Conservation (phyloP, 2,888 invertebrate genomes). For the Melipona beecheii region DNA sequence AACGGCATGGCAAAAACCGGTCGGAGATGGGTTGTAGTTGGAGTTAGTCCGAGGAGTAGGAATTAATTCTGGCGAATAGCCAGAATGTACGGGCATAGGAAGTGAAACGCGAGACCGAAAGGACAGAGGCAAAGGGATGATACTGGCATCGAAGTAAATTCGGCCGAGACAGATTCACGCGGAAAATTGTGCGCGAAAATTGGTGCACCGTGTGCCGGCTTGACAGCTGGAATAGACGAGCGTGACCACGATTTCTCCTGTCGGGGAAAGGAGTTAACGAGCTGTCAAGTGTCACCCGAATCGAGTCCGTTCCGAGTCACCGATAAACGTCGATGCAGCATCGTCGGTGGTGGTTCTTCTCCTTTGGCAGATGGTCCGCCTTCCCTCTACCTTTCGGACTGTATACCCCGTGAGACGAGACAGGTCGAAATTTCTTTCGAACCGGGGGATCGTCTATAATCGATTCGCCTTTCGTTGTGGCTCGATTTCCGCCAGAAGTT, state of each 20-base stretch:
- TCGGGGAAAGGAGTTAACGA: conserved; percentile 72
- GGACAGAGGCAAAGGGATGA: conserved; percentile 7
- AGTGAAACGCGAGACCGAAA: conserved; percentile 34
- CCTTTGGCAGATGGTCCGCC: conserved; percentile 17
- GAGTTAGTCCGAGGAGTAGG: conserved; percentile 53
- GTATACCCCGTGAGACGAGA: background rate
- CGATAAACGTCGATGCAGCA: conserved; percentile 54
- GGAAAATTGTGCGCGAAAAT: conserved; percentile 61
- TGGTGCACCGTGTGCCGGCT: conserved; percentile 19
- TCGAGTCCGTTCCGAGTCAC: conserved; percentile 39
- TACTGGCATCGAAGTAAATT: conserved; percentile 36
- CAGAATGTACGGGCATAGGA: conserved; percentile 57
- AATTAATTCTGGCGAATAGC: conserved; percentile 74
- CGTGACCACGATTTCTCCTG: conserved; percentile 62
- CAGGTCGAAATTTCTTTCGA: conserved; percentile 28
- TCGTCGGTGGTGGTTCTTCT: conserved; percentile 14
- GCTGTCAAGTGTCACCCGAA: conserved; percentile 73
- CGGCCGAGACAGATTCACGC: conserved; percentile 51
- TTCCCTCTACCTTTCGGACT: background rate
- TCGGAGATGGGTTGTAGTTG: conserved; percentile 17
- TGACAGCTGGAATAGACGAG: conserved; percentile 55
- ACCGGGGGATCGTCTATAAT: conserved; percentile 31
- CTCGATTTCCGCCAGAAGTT: conserved; percentile 52
- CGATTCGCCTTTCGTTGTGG: conserved; percentile 54
- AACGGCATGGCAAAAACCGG: conserved; percentile 38